Conservation (phyloP, 2,888 invertebrate species). For the Petrolisthes manimaculis region DNA sequence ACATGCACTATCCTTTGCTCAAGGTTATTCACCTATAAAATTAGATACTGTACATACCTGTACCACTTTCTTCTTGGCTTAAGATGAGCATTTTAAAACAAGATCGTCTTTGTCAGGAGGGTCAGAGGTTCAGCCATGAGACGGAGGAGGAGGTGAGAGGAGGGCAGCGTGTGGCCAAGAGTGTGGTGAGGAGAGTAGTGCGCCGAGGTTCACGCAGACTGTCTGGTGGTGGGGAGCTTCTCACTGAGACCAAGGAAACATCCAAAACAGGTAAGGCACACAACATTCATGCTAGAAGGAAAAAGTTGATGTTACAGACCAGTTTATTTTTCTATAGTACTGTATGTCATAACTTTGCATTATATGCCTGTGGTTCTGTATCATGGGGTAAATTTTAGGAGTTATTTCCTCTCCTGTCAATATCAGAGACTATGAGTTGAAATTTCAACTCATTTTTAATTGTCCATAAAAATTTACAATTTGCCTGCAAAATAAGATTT, state of each 20-base stretch:
- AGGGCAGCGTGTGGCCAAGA: conserved; percentile 43
- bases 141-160: conserved; percentile 56
- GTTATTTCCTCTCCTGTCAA: too few relatives aligned
- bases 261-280: conserved; percentile 38
- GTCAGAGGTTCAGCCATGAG: conserved; percentile 55
- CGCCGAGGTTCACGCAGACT: conserved; percentile 55
- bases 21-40: background rate
- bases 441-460: too few relatives aligned
- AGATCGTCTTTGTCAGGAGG: conserved; percentile 34
- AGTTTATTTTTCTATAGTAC: too few relatives aligned
- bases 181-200: conserved; percentile 46
- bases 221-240: conserved; percentile 55
- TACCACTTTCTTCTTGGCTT: background rate
- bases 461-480: too few relatives aligned
- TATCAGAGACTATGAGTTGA: too few relatives aligned
- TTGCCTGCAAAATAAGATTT: too few relatives aligned
- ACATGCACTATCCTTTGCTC: background rate
- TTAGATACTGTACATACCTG: background rate
- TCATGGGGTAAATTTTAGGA: too few relatives aligned
- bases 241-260: conserved; percentile 60
- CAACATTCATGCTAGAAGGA: too few relatives aligned
- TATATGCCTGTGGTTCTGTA: too few relatives aligned
- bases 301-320: too few relatives aligned
- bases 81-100: background rate
- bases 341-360: too few relatives aligned